Evolutionary conservation across 1,140 invertebrate genomes (phyloP).

Genomic region (Hesperophylax magnus): DNA sequence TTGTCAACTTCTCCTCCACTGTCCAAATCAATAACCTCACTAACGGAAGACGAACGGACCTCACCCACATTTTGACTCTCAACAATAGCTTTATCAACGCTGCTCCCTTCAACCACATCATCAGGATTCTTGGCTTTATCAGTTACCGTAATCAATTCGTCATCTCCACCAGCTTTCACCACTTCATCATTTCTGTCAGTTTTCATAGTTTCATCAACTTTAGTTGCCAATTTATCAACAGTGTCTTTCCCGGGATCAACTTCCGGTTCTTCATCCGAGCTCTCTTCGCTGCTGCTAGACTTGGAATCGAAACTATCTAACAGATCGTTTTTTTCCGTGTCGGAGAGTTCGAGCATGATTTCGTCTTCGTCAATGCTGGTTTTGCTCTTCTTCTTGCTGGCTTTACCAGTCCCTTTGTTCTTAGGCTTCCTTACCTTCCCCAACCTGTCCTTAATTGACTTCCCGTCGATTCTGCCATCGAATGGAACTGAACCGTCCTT

Average conservation of each 20-base stretch:
- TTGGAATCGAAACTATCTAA: conserved; percentile 62
- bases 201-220: too few species aligned
- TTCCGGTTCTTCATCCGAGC: too few species aligned
- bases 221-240: too few species aligned
- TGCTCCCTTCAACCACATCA: too few species aligned
- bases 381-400: conserved; percentile 60
- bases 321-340: conserved; percentile 69
- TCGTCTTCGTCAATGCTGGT: conserved; percentile 65
- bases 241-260: too few species aligned
- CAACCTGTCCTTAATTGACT: background rate
- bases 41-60: background rate
- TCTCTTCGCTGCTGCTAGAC: conserved; percentile 9
- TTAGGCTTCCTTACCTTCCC: conserved; percentile 44
- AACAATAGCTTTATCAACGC: too few species aligned
- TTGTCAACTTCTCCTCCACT: background rate
- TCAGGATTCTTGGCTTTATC: too few species aligned
- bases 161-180: too few species aligned
- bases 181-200: too few species aligned
- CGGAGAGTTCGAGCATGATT: conserved; percentile 67
- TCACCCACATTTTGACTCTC: background rate
- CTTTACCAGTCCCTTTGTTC: conserved; percentile 56
- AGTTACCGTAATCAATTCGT: too few species aligned
- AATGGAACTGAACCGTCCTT: background rate
- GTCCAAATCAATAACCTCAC: background rate
- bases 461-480: background rate